Base-by-base conservation (phyloP, 2,797 vertebrate genomes). In the Monodelphis domestica region DNA sequence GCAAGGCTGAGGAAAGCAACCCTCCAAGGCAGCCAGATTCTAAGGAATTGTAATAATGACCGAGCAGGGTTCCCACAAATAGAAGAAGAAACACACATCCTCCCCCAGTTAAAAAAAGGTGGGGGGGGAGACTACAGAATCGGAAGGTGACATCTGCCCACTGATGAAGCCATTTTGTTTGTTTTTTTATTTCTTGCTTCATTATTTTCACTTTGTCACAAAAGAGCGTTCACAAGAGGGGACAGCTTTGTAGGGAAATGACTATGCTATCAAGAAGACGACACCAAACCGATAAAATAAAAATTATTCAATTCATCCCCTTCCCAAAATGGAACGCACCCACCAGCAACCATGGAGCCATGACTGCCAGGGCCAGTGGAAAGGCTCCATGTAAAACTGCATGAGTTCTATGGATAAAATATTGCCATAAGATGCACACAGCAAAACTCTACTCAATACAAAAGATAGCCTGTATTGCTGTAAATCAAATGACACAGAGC, bases 381-480 rank as follows among this genome's bases (percentile, higher is more conserved):
- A 38, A 70, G 59, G 59, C 33, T 17, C 33, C 33, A 54, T 56
- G 53, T 30, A 89, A 91, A 90, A 12, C 9, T 92, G 91, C 93
- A 56, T 88, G 50, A 92, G 53, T 63, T 92, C 53, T 88, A 3
- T 30, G 7, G 87, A 30, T 88, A 21, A 89, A 91, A 50, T 92
- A 57, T 54, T 30, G 45, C 54, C 93, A 6, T 17, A 92, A 91
- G 94, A 84, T 63, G 88, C 59, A 91, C 52, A 89, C 5, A 28
- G 29, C 78, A 88, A 91, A 92, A 50, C 51, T 3, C 87, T 17
- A 63, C 0, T 51, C 5, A 33, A 84, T 33, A 70, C 59, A 70
- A 70, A 70, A n/a, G 59, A n/a, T 15, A n/a, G 59, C 33, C 9
- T 70, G 59, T 70, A 70, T 70, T 14, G 15, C 33, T n/a, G 59